Evolutionary conservation across 2,888 invertebrate genomes (phyloP).

Genomic region (Anoplius nigerrimus): DNA sequence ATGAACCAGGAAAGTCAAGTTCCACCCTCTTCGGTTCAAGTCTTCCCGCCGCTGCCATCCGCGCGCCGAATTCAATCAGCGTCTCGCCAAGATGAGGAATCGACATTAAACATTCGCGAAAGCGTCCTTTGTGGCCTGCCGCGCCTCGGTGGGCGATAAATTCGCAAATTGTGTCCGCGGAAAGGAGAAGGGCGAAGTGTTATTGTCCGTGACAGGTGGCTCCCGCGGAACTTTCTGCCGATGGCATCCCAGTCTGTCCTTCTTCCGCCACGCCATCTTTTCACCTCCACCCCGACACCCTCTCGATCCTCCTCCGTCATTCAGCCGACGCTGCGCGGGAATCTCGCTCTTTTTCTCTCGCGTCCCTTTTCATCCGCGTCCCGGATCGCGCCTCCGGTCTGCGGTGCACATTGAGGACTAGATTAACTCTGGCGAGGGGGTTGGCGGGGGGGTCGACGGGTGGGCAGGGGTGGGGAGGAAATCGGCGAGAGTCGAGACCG

Average conservation of each 20-base stretch:
- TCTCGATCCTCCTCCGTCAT: not conserved
- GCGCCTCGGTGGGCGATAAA: not conserved
- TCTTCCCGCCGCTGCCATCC: too few species aligned
- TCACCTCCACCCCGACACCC: not conserved
- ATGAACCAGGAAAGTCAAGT: too few species aligned
- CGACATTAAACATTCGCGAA: conserved; percentile 5
- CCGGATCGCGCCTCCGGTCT: not conserved
- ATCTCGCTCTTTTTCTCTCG: not conserved
- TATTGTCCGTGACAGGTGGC: conserved; percentile 8
- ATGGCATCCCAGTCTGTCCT: not conserved
- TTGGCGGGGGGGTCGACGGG: not conserved
- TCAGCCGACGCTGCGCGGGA: too few species aligned
- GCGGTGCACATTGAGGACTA: not conserved
- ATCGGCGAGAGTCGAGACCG: not conserved
- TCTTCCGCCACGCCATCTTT: not conserved
- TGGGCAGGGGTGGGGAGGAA: not conserved
- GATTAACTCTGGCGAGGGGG: not conserved
- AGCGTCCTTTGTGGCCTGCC: not conserved
- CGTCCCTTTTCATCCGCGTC: not conserved
- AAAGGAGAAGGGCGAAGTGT: conserved; percentile 3
- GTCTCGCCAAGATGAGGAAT: too few species aligned
- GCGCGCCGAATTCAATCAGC: too few species aligned
- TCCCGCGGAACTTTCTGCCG: not conserved
- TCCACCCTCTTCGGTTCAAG: too few species aligned
- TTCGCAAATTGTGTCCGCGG: conserved; percentile 1